These are phyloP conservation scores for Fratercula arctica DNA, from an alignment of 2,797 vertebrate species.

Conservation along the genomic window DNA sequence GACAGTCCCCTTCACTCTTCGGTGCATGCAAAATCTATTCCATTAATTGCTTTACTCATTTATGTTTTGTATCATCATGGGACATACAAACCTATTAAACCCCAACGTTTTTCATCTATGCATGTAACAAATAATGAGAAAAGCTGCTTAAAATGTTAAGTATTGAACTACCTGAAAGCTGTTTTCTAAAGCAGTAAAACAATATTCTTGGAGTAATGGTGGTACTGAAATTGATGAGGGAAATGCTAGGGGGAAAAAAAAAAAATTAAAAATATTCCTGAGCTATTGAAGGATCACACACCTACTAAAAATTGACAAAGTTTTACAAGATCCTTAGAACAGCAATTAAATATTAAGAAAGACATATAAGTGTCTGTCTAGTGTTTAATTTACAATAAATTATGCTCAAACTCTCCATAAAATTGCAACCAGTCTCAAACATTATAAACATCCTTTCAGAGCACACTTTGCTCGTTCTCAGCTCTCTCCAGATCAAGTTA, in stretches of 20 bases:
- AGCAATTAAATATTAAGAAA: not conserved
- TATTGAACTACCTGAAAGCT: not conserved
- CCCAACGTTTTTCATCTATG: not conserved
- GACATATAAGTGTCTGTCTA: not conserved
- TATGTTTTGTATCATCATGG: not conserved
- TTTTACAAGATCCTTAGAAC: not conserved
- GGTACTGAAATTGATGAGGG: not conserved
- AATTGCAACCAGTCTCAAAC: not conserved
- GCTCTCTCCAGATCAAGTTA: not conserved
- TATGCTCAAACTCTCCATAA: not conserved
- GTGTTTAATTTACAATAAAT: not conserved
- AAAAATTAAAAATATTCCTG: not conserved
- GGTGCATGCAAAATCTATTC: not conserved
- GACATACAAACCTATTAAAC: not conserved
- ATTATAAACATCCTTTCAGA: not conserved
- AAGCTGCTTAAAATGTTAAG: not conserved
- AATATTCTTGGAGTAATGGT: not conserved
- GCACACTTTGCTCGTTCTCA: not conserved
- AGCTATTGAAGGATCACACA: not conserved
- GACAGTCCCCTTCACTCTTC: not conserved
- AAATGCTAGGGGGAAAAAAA: not conserved
- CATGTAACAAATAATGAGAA: not conserved
- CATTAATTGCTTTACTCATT: not conserved
- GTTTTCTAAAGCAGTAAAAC: not conserved
- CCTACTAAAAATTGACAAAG: not conserved